These are phyloP conservation scores for Pygocentrus nattereri DNA, from an alignment of 2,797 vertebrate species.

Conservation along the genomic window DNA sequence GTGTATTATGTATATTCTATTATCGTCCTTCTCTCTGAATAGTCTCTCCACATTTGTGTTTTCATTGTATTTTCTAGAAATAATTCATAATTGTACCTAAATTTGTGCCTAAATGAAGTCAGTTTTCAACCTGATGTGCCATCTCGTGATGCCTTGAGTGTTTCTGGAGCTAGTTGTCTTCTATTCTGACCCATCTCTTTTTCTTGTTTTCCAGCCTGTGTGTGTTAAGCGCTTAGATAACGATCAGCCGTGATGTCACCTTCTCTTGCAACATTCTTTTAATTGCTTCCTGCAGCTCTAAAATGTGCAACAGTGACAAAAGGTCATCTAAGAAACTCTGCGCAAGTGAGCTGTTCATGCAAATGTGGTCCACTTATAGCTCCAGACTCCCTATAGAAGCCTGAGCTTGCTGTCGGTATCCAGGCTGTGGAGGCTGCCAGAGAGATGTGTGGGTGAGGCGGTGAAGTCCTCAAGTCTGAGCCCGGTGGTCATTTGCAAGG, in stretches of 20 bases:
- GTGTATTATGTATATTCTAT: no score
- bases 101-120: no score
- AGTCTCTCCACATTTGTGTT: no score
- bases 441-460: neutral
- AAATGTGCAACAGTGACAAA: neutral
- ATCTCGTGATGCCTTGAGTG: no score
- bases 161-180: no score
- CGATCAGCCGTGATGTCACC: neutral
- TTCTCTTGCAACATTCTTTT: neutral
- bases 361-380: neutral
- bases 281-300: constrained; percentile 13
- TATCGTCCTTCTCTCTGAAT: no score
- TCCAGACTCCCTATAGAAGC: neutral
- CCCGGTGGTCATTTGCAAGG: neutral
- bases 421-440: neutral
- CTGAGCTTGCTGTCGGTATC: constrained; percentile 8
- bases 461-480: neutral
- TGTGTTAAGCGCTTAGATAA: neutral
- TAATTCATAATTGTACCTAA: no score
- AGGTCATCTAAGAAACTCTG: constrained; percentile 2
- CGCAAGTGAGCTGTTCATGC: neutral
- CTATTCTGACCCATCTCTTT: neutral
- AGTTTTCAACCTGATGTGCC: no score
- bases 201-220: neutral
- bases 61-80: no score